Conservation (phyloP, 64 coral and sea anemone genomes). For the Stichodactyla helianthus region DNA sequence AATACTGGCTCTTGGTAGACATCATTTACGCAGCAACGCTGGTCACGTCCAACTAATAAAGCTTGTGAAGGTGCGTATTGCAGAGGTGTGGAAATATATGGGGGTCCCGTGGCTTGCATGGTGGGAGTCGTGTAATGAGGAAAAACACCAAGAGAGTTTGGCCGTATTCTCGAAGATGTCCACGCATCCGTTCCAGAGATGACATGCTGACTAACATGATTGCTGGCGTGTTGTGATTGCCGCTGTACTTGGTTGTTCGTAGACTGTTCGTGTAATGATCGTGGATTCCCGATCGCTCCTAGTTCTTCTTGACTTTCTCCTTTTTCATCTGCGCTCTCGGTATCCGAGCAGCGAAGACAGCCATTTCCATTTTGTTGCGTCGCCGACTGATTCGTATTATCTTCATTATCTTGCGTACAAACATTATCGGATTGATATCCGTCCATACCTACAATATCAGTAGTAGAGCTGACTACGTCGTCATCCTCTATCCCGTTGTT, state of each 20-base stretch:
- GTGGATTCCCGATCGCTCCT: not conserved
- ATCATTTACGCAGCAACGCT: constrained; percentile 62
- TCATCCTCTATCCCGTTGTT: constrained; percentile 34
- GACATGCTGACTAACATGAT: not conserved
- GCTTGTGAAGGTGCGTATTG: constrained; percentile 67
- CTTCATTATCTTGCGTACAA: not conserved
- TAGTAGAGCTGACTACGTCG: constrained; percentile 65
- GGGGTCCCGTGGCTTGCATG: constrained; percentile 17
- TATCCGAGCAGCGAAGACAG: constrained; percentile 44
- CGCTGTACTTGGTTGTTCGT: not conserved
- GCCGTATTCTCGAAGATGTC: constrained; percentile 24
- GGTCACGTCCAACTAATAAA: constrained; percentile 58
- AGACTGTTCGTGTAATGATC: not conserved
- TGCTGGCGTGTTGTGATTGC: not conserved
- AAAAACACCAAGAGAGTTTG: constrained; percentile 63
- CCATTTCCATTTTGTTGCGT: constrained; percentile 8
- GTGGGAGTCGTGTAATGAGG: constrained; percentile 54
- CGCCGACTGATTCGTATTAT: not conserved
- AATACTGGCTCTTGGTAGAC: constrained; percentile 60
- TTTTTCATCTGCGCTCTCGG: constrained; percentile 62
- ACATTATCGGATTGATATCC: constrained; percentile 7
- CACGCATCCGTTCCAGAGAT: not conserved
- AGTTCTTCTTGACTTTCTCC: constrained; percentile 25
- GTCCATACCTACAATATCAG: constrained; percentile 15
- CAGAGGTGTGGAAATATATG: constrained; percentile 68